phyloP scores from a whole-genome alignment of 2,888 invertebrate genomes.

The Caenorhabditis sulstoni region DNA sequence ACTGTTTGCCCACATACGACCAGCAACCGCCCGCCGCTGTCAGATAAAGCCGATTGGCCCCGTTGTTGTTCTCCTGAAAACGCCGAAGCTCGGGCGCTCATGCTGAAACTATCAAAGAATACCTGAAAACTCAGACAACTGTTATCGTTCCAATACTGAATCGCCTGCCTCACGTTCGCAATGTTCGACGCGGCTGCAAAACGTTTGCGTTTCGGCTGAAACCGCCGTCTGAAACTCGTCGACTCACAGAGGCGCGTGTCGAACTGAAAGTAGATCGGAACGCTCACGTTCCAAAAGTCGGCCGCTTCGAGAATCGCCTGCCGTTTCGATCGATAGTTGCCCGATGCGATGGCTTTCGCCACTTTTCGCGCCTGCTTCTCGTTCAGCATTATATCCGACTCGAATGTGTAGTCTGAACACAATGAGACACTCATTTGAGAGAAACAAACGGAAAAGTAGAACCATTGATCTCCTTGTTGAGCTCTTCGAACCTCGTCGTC shows the following conservation, averaged over 20 bases:
- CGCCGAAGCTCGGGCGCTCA: neutral
- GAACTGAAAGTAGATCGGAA: slow-evolving; percentile 56
- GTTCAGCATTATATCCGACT: slow-evolving; percentile 57
- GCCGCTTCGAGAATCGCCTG: slow-evolving; percentile 55
- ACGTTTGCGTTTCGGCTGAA: neutral
- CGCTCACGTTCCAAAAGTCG: slow-evolving; percentile 38
- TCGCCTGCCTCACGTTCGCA: slow-evolving; percentile 55
- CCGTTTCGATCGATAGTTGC: slow-evolving; percentile 42
- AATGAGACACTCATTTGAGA: too few relatives aligned
- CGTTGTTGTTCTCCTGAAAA: slow-evolving; percentile 53
- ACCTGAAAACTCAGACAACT: slow-evolving; percentile 58
- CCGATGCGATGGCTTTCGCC: slow-evolving; percentile 34
- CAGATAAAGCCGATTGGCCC: slow-evolving; percentile 49
- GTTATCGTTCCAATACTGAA: slow-evolving; percentile 64
- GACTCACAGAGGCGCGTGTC: slow-evolving; percentile 51
- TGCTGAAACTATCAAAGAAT: neutral
- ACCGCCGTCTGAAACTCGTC: neutral
- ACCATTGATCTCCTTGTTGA: slow-evolving; percentile 47
- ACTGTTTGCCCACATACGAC: slow-evolving; percentile 66
- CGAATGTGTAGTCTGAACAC: slow-evolving; percentile 57
- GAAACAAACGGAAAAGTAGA: too few relatives aligned
- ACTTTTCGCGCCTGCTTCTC: slow-evolving; percentile 39
- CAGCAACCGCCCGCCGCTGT: slow-evolving; percentile 62
- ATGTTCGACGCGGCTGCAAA: slow-evolving; percentile 47
- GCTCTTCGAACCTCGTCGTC: slow-evolving; percentile 23